These are phyloP conservation scores for Scylla paramamosain DNA, from an alignment of 1,140 invertebrate genomes.

Conservation along the genomic window DNA sequence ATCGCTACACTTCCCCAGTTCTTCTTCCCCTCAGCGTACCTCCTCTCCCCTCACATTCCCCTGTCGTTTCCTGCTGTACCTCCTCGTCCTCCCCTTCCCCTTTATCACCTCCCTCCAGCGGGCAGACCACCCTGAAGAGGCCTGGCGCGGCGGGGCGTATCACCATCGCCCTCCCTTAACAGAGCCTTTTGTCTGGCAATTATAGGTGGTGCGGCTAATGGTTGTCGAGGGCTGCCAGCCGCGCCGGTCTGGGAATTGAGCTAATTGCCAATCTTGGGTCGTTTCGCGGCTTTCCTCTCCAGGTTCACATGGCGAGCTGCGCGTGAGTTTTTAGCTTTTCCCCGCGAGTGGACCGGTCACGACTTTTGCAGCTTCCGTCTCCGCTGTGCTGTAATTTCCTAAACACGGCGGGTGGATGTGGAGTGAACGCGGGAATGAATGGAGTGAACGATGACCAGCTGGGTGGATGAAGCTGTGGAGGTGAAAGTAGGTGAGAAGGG, in stretches of 20 bases:
- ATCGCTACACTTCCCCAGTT: no score
- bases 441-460: no score
- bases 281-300: conserved; percentile 59
- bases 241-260: conserved; percentile 57
- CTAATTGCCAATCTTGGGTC: conserved; percentile 61
- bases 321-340: background rate
- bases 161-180: conserved; percentile 52
- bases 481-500: no score
- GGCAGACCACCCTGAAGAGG: conserved; percentile 28
- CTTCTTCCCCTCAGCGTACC: background rate
- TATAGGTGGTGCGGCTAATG: conserved; percentile 66
- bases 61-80: background rate
- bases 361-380: no score
- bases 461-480: no score
- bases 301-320: conserved; percentile 3
- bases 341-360: no score
- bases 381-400: no score
- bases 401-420: background rate
- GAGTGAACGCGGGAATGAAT: background rate
- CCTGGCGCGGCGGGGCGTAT: conserved; percentile 44
- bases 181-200: conserved; percentile 68
- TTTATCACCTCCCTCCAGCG: background rate
- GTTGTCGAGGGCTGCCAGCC: conserved; percentile 56
- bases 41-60: background rate
- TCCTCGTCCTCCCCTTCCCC: background rate